These are phyloP conservation scores for Philopotamus ludificatus DNA, from an alignment of 1,140 invertebrate species.

Conservation along the genomic window DNA sequence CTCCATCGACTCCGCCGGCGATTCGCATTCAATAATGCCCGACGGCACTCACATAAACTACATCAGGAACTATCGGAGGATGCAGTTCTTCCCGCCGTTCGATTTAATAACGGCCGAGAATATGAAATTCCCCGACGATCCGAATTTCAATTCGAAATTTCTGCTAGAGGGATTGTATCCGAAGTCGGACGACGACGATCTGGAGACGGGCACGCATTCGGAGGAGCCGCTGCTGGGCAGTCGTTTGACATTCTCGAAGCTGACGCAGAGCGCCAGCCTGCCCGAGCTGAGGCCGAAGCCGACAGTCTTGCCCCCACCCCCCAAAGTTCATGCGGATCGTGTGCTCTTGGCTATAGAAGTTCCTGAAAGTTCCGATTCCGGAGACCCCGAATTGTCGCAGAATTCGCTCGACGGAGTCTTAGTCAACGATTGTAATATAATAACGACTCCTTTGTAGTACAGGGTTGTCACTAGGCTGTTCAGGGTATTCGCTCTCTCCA, in stretches of 20 bases:
- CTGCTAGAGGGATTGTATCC: background rate
- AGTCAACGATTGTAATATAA: constrained; percentile 16
- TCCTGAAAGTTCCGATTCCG: constrained; percentile 37
- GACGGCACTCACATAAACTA: constrained; percentile 46
- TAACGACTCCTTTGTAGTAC: constrained; percentile 52
- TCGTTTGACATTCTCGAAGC: constrained; percentile 45
- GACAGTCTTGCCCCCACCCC: constrained; percentile 39
- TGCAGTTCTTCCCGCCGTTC: constrained; percentile 45
- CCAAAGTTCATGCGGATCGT: constrained; percentile 20
- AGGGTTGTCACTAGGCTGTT: constrained; percentile 53
- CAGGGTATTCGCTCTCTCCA: constrained; percentile 50
- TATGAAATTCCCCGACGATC: too few relatives aligned
- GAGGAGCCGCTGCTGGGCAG: constrained; percentile 51
- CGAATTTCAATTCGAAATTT: too few relatives aligned
- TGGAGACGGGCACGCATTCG: constrained; percentile 48
- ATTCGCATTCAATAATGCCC: constrained; percentile 55
- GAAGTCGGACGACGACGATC: background rate
- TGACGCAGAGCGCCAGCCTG: constrained; percentile 55
- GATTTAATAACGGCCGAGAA: constrained; percentile 21
- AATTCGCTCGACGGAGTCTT: constrained; percentile 13
- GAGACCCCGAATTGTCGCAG: constrained; percentile 41
- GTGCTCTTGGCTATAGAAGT: constrained; percentile 53
- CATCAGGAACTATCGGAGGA: constrained; percentile 44
- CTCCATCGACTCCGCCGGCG: constrained; percentile 49
- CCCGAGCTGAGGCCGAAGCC: constrained; percentile 53